Evolutionary conservation across 2,797 vertebrate species (phyloP).

Genomic region (Rhinella marina): DNA sequence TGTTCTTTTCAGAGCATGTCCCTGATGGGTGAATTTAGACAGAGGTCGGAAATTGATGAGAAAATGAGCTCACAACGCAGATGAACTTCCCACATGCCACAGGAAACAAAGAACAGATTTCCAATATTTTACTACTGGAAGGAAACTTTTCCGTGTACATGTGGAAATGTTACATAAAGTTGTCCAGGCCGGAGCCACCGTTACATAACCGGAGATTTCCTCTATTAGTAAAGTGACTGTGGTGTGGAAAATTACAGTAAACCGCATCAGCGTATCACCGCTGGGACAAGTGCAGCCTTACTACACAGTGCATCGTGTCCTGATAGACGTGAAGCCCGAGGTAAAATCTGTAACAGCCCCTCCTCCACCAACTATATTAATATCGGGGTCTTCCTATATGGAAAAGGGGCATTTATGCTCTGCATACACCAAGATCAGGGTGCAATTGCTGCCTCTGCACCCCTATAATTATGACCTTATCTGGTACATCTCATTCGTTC

Average conservation of each 20-base stretch:
- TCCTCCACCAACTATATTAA: no score
- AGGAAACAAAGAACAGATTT: constrained; percentile 11
- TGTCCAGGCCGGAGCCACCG: background rate
- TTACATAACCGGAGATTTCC: constrained; percentile 3
- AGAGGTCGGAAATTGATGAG: background rate
- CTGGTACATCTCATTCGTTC: background rate
- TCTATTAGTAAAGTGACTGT: background rate
- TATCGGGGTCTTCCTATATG: no score
- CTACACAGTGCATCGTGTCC: no score
- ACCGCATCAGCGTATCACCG: background rate
- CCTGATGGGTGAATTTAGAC: background rate
- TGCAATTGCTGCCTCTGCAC: no score
- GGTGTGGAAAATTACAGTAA: background rate
- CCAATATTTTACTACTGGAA: background rate
- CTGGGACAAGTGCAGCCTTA: background rate
- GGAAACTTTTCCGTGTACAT: background rate
- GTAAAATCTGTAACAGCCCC: background rate
- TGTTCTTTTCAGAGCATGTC: background rate
- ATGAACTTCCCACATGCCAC: background rate
- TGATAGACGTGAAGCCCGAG: no score
- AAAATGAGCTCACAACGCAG: background rate
- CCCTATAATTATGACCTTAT: no score
- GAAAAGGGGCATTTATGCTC: no score
- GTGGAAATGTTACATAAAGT: constrained; percentile 17
- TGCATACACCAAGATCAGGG: no score